Percentiles rank a stretch among this genome's conserved stretches.
phyloP scores from a whole-genome alignment of 2,888 invertebrate genomes.

The Colletes collaris region DNA sequence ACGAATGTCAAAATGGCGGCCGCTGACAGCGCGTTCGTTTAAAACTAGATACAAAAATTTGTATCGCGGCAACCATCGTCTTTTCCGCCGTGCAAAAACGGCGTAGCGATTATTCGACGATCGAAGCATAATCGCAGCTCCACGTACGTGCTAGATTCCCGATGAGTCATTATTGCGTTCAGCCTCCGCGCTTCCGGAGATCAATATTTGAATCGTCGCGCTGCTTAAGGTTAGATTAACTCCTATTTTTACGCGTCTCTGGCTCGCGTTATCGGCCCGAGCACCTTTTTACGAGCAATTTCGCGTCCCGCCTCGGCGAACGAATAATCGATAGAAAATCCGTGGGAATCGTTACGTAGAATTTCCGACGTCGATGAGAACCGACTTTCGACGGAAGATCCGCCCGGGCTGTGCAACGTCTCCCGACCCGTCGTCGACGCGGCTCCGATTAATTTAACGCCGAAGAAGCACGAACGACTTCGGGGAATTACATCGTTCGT shows the following conservation, averaged over 20 bases:
- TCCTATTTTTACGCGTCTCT: constrained; percentile 32
- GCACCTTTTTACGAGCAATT: constrained; percentile 30
- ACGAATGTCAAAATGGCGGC: too few relatives aligned
- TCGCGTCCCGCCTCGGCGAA: not conserved
- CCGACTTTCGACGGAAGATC: not conserved
- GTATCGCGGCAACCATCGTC: too few relatives aligned
- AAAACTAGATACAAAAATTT: too few relatives aligned
- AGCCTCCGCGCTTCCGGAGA: constrained; percentile 34
- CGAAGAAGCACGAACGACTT: not conserved
- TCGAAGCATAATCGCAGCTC: constrained; percentile 2
- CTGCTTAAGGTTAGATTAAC: constrained; percentile 43
- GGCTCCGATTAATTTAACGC: constrained; percentile 19
- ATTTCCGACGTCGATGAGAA: not conserved
- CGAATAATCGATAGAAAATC: constrained; percentile 5
- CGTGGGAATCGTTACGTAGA: not conserved
- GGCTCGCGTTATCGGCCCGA: constrained; percentile 31
- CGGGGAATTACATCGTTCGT: not conserved
- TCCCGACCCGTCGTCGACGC: too few relatives aligned
- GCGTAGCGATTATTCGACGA: too few relatives aligned
- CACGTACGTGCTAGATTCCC: constrained; percentile 1
- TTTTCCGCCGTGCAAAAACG: too few relatives aligned
- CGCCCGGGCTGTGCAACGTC: not conserved
- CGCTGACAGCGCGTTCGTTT: too few relatives aligned
- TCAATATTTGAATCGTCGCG: constrained; percentile 54
- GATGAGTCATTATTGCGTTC: constrained; percentile 37